phyloP scores from a whole-genome alignment of 2,113 vertebrate genomes.

The Manacus vitellinus region DNA sequence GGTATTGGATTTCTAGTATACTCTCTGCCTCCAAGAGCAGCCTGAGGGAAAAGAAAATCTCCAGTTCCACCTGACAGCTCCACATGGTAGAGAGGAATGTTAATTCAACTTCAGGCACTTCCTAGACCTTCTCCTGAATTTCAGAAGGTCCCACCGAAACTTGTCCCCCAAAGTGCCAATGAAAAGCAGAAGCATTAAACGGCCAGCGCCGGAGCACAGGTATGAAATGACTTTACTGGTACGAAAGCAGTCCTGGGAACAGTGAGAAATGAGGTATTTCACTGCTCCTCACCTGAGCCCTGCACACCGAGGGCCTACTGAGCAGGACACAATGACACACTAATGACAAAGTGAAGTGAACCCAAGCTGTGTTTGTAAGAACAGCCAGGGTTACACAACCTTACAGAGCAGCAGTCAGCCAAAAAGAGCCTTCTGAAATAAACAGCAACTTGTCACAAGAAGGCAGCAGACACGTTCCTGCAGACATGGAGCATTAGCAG shows the following conservation, averaged over 20 bases:
- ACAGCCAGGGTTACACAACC: not conserved
- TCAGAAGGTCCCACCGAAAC: not conserved
- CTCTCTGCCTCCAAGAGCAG: not conserved
- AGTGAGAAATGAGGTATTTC: not conserved
- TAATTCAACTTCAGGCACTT: not conserved
- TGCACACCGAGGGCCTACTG: not conserved
- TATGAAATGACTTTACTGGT: not conserved
- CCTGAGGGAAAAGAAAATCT: not conserved
- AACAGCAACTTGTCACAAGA: not conserved
- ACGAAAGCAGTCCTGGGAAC: not conserved
- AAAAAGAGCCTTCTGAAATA: not conserved
- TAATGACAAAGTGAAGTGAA: not conserved
- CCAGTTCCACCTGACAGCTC: not conserved
- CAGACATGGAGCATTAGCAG: accelerated
- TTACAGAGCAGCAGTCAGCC: not conserved
- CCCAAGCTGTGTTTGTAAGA: not conserved
- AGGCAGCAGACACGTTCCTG: not conserved
- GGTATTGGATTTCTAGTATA: not conserved
- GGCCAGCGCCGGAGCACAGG: not conserved
- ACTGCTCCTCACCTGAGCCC: not conserved
- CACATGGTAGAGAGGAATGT: not conserved
- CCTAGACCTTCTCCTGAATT: not conserved
- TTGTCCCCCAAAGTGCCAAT: not conserved
- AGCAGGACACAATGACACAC: not conserved
- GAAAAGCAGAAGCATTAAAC: not conserved